Base-by-base conservation (phyloP, 1,140 invertebrate species). In the Caerostris extrusa region DNA sequence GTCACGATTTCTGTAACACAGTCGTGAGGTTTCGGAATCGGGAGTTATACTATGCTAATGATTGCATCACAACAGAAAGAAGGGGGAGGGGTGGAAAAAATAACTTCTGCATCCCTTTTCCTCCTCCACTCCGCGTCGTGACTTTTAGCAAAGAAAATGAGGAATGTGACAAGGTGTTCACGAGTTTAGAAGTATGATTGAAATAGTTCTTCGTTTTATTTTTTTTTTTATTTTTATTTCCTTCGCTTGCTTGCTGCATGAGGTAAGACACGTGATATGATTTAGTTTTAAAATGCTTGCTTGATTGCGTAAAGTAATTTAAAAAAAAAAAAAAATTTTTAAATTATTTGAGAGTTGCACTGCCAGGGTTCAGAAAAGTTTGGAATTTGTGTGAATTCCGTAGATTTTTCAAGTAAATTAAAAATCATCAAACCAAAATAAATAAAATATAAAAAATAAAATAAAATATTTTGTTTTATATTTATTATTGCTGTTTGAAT, bases 111-210 rank as follows among this genome's bases (percentile, higher is more conserved):
- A 34, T 34, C 34, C 34, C 34, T 34, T 34, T 34, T 34, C 34
- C 34, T 34, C 34, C 34, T 34, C 34, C 34, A 34, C 60, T 7
- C 57, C 89, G 34, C 55, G 50, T 90, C 89, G 89, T 90, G 89
- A 67, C 89, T 89, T 90, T 90, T 90, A 90, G 89, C 17, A 60
- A 57, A 55, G 61, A 89, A 87, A 89, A 89, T 89, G 58, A 89
- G 81, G 69, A 17, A 60, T 69, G 10, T 77, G 71, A 77, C 34
- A 77, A 77, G 71, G 71, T 53, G 71, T 77, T 77, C 71, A 77
- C 50, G 10, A 53, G 71, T 53, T 12, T n/a, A 5, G 69, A 77
- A 50, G 71, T 77, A 77, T 53, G 71, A 77, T 77, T 77, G 71
- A 77, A 34, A 14, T 50, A 10, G 10, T 34, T 34, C 34, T 34